Conservation (phyloP, 2,888 invertebrate species). For the Polylopha cassiicola region DNA sequence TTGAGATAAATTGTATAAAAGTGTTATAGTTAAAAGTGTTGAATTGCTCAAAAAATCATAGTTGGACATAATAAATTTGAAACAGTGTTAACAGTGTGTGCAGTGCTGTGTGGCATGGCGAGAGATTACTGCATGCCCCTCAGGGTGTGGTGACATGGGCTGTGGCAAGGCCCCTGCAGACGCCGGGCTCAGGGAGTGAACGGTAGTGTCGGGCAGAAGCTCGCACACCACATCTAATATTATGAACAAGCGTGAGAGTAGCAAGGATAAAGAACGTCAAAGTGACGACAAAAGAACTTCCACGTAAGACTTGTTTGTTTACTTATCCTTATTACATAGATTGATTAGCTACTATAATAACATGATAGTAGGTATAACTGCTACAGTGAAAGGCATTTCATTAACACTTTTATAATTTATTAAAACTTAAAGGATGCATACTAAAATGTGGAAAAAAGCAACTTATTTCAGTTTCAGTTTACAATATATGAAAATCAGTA, state of each 20-base stretch:
- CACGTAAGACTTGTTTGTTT: constrained; percentile 53
- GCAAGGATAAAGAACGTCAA: constrained; percentile 74
- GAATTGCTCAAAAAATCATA: constrained; percentile 47
- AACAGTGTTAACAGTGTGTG: constrained; percentile 45
- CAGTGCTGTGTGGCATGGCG: constrained; percentile 57
- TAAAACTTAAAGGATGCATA: too few relatives aligned
- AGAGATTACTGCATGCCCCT: constrained; percentile 45
- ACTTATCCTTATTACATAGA: neutral
- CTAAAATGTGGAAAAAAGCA: too few relatives aligned
- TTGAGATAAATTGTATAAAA: constrained; percentile 69
- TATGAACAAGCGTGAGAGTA: constrained; percentile 75
- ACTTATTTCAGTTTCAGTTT: too few relatives aligned
- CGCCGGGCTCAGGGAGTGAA: constrained; percentile 70
- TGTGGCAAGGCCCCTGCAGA: constrained; percentile 54
- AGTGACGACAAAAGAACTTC: constrained; percentile 74
- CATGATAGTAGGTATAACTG: too few relatives aligned
- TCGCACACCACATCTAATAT: constrained; percentile 67
- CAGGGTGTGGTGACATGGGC: constrained; percentile 72
- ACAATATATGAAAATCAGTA: too few relatives aligned
- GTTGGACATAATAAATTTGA: constrained; percentile 34
- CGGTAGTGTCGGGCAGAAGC: constrained; percentile 65
- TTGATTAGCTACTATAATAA: too few relatives aligned
- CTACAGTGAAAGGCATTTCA: too few relatives aligned
- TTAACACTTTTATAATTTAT: too few relatives aligned
- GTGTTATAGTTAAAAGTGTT: constrained; percentile 62